Conservation (phyloP, 2,888 invertebrate genomes). For the Drosophila cyrtoloma region DNA sequence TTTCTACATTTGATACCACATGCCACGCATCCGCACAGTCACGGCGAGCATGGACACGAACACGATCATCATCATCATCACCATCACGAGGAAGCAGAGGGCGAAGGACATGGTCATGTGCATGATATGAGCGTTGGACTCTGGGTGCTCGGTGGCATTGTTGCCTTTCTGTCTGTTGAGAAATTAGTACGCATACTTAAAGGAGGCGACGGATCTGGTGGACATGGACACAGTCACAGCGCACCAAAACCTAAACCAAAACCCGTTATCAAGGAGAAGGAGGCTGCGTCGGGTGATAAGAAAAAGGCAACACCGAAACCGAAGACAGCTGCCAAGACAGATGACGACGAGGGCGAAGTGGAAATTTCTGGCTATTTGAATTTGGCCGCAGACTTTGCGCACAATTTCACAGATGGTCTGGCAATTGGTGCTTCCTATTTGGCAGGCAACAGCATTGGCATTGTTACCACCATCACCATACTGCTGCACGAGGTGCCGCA, state of each 20-base stretch:
- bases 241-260: conserved; percentile 62
- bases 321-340: conserved; percentile 84
- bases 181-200: conserved; percentile 95
- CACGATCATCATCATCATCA: conserved; percentile 75
- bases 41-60: conserved; percentile 81
- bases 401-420: conserved; percentile 99
- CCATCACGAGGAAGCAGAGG: conserved; percentile 75
- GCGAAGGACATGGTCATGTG: conserved; percentile 87
- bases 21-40: conserved; percentile 89
- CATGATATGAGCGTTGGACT: conserved; percentile 96
- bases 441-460: conserved; percentile 94
- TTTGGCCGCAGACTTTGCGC: conserved; percentile 98
- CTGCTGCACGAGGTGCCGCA: conserved; percentile 99
- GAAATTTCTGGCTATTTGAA: conserved; percentile 96
- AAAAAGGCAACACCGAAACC: conserved; percentile 79
- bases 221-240: conserved; percentile 79
- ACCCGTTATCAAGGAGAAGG: conserved; percentile 42
- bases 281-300: conserved; percentile 66
- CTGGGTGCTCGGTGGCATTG: conserved; percentile 97
- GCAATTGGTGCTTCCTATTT: conserved; percentile 99
- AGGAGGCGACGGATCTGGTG: conserved; percentile 92
- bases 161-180: conserved; percentile 96
- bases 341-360: conserved; percentile 86
- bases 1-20: conserved; percentile 99
- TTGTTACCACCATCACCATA: conserved; percentile 97